These are phyloP conservation scores for Perca flavescens DNA, from an alignment of 2,113 vertebrate genomes.

Conservation along the genomic window DNA sequence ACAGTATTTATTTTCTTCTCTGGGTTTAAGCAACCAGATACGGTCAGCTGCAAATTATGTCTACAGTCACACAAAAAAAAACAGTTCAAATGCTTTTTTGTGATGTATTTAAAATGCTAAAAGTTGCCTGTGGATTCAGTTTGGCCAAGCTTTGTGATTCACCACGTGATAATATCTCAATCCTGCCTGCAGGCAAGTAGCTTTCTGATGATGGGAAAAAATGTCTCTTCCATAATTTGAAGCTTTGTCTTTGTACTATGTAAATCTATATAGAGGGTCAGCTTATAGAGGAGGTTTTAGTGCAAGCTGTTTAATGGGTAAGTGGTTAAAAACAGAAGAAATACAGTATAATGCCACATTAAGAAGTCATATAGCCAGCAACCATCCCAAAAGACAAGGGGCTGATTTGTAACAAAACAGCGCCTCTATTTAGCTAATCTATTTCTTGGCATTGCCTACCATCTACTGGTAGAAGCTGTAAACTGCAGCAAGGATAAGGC, in stretches of 20 bases:
- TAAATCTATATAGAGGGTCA: neutral
- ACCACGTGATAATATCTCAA: neutral
- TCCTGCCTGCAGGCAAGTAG: neutral
- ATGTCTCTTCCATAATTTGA: neutral
- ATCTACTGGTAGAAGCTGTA: conserved; percentile 72
- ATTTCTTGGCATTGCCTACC: conserved; percentile 67
- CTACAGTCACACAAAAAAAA: neutral
- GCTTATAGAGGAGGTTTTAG: neutral
- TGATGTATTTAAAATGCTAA: neutral
- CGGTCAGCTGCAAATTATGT: conserved; percentile 19
- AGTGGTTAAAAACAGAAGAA: neutral
- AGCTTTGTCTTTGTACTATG: neutral
- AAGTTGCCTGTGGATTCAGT: neutral
- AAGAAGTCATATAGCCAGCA: neutral
- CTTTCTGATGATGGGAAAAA: neutral
- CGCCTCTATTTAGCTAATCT: neutral
- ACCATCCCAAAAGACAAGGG: neutral
- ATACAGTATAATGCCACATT: neutral
- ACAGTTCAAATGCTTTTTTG: neutral
- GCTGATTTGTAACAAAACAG: neutral
- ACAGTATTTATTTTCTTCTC: conserved; percentile 36
- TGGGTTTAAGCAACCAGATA: conserved; percentile 5
- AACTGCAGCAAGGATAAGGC: conserved; percentile 14
- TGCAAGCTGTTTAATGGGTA: neutral
- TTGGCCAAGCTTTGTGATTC: neutral